phyloP scores from a whole-genome alignment of 2,113 vertebrate genomes.

The Montifringilla adamsi region DNA sequence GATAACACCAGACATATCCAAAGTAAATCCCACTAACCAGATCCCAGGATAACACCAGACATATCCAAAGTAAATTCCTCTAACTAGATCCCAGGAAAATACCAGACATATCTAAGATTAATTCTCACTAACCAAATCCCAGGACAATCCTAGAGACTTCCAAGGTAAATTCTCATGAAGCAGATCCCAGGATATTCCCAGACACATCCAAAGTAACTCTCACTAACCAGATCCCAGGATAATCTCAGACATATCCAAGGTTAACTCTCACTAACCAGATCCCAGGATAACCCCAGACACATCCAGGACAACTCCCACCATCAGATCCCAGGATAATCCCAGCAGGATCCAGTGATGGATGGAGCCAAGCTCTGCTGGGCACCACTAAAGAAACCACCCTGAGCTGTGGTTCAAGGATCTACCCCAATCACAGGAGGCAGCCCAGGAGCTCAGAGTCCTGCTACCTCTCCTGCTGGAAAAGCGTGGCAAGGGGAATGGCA shows the following conservation, averaged over 20 bases:
- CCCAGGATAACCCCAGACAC: not conserved
- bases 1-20: not conserved
- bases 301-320: not conserved
- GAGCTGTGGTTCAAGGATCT: fast-evolving
- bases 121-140: too few relatives aligned
- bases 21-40: too few relatives aligned
- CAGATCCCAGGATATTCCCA: not conserved
- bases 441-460: fast-evolving
- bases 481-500: not conserved
- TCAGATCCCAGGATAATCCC: not conserved
- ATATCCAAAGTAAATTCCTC: too few relatives aligned
- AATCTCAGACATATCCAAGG: not conserved
- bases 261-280: not conserved
- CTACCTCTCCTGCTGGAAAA: not conserved
- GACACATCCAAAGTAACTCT: fast-evolving
- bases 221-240: not conserved
- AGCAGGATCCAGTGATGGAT: not conserved
- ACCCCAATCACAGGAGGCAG: not conserved
- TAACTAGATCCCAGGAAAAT: not conserved
- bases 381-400: not conserved
- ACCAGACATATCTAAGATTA: not conserved
- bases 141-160: not conserved
- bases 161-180: too few relatives aligned
- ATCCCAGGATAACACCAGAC: not conserved
- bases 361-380: not conserved